Conservation (phyloP, 1,140 invertebrate genomes). For the Atta texana region DNA sequence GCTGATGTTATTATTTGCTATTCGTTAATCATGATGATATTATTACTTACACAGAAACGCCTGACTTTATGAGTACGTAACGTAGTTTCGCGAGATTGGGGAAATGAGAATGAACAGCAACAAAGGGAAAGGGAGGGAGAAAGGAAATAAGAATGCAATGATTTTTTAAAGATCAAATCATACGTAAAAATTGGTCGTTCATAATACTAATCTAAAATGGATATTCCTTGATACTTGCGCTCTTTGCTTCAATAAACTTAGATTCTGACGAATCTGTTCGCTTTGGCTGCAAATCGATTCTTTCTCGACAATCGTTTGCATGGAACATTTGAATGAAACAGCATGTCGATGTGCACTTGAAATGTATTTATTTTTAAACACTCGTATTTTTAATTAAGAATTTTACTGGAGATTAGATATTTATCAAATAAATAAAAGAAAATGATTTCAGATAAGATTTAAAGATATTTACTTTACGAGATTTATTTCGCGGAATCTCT, state of each 20-base stretch:
- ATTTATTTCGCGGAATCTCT: not conserved
- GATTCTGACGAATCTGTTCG: not conserved
- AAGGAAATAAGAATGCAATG: slow-evolving; percentile 12
- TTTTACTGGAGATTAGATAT: not conserved
- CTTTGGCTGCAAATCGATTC: slow-evolving; percentile 30
- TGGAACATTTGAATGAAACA: slow-evolving; percentile 53
- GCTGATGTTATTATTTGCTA: slow-evolving; percentile 86
- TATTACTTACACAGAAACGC: slow-evolving; percentile 86
- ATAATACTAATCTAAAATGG: slow-evolving; percentile 87
- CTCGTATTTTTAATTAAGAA: slow-evolving; percentile 1
- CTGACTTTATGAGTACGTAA: slow-evolving; percentile 76
- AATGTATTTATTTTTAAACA: not conserved
- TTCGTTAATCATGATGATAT: slow-evolving; percentile 80
- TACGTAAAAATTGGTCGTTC: slow-evolving; percentile 63
- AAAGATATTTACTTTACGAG: not conserved
- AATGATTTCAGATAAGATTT: slow-evolving; percentile 2
- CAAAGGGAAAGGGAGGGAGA: not conserved
- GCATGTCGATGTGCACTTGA: not conserved
- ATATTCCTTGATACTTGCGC: slow-evolving; percentile 85
- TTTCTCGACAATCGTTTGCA: slow-evolving; percentile 62
- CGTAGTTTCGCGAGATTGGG: not conserved
- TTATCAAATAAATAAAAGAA: not conserved
- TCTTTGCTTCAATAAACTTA: slow-evolving; percentile 87
- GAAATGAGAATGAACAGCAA: slow-evolving; percentile 71
- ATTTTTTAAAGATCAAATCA: slow-evolving; percentile 69